A percentile compares a stretch with the other conserved stretches of the same genome.
Evolutionary conservation across 2,888 invertebrate species (phyloP).

Genomic region (Stegophylla sp.): DNA sequence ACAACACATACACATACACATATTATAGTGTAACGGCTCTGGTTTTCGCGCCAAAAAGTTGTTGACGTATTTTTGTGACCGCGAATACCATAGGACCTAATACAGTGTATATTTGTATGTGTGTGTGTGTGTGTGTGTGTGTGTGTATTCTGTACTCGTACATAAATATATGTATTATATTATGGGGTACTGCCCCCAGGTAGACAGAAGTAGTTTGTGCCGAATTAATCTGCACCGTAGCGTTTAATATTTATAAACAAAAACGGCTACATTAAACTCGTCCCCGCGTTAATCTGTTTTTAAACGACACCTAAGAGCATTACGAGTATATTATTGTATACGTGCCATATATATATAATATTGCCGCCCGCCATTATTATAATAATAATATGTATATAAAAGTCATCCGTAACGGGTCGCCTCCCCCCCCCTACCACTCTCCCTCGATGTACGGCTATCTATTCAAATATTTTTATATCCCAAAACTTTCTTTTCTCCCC

Average conservation of each 20-base stretch:
- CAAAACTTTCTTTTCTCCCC: too few relatives aligned
- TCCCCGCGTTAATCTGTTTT: constrained; percentile 9
- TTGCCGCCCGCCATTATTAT: too few relatives aligned
- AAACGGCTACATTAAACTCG: constrained; percentile 1
- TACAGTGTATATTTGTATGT: too few relatives aligned
- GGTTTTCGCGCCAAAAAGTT: constrained; percentile 12
- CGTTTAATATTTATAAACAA: not conserved
- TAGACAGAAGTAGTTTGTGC: not conserved
- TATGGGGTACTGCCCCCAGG: not conserved
- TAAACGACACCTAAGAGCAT: constrained; percentile 7
- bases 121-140: not conserved
- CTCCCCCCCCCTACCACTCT: too few relatives aligned
- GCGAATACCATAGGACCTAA: not conserved
- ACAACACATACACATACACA: not conserved
- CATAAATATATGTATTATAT: not conserved
- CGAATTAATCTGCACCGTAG: not conserved
- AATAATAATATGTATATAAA: too few relatives aligned
- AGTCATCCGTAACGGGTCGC: too few relatives aligned
- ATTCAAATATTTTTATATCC: too few relatives aligned
- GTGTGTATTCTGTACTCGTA: not conserved
- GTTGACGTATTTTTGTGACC: not conserved
- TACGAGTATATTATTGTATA: not conserved
- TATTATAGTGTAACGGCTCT: not conserved
- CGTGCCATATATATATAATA: not conserved
- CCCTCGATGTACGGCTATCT: too few relatives aligned